A percentile compares a stretch with the other conserved stretches of the same genome.
Conservation (phyloP, 1,140 invertebrate genomes). For the Zaprionus ornatus region DNA sequence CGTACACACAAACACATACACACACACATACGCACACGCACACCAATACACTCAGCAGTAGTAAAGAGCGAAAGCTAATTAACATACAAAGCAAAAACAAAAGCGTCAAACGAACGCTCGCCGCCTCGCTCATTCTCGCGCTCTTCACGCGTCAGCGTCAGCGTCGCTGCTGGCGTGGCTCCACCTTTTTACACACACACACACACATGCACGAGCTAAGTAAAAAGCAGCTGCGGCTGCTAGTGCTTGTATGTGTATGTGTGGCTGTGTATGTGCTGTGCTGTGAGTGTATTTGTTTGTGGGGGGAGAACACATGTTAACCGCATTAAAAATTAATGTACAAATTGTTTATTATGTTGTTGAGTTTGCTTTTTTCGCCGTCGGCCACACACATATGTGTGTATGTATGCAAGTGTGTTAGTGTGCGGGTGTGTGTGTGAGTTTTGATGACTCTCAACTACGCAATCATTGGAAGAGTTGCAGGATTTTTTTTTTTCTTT, state of each 20-base stretch:
- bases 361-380: conserved; percentile 49
- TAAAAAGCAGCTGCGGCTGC: conserved; percentile 17
- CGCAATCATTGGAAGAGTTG: conserved; percentile 52
- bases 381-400: conserved; percentile 40
- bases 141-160: conserved; percentile 18
- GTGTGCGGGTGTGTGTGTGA: conserved; percentile 24
- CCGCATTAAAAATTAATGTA: conserved; percentile 81
- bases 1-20: conserved; percentile 27
- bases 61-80: conserved; percentile 66
- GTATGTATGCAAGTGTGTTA: conserved; percentile 18
- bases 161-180: conserved; percentile 27
- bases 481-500: conserved; percentile 42
- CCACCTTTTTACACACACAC: conserved; percentile 74
- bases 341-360: conserved; percentile 81
- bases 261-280: neutral
- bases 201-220: conserved; percentile 29
- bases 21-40: neutral
- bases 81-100: conserved; percentile 68
- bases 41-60: neutral
- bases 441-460: conserved; percentile 52
- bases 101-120: conserved; percentile 25
- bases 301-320: conserved; percentile 70
- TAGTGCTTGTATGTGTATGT: conserved; percentile 15
- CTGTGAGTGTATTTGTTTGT: conserved; percentile 15
- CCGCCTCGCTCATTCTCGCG: conserved; percentile 46